A percentile compares a stretch with the other conserved stretches of the same genome.
Conservation (phyloP, 1,140 invertebrate genomes). For the Drosophila arawakana region DNA sequence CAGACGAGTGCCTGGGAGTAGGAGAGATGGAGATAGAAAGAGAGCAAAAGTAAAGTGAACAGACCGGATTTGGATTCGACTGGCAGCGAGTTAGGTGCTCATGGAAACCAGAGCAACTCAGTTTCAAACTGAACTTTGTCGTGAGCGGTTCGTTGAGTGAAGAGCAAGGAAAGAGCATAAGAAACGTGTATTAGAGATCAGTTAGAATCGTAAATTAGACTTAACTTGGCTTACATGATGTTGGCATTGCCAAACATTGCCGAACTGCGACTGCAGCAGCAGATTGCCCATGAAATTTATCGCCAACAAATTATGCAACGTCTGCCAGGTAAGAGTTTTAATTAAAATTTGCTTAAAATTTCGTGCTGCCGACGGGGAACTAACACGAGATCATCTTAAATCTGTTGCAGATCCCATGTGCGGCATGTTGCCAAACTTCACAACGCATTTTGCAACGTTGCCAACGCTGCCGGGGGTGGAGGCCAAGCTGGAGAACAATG, state of each 20-base stretch:
- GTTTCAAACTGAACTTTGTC: slow-evolving; percentile 66
- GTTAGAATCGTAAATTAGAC: neutral
- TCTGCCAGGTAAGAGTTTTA: slow-evolving; percentile 71
- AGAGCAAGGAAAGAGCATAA: neutral
- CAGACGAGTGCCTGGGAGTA: slow-evolving; percentile 60
- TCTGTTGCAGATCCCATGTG: slow-evolving; percentile 77
- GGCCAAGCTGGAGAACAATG: slow-evolving; percentile 92
- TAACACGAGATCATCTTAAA: neutral
- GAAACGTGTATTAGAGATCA: slow-evolving; percentile 8
- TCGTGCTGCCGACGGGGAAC: slow-evolving; percentile 57
- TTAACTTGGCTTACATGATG: slow-evolving; percentile 47
- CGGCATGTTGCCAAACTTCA: slow-evolving; percentile 66
- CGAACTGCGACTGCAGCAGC: slow-evolving; percentile 82
- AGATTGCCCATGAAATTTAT: slow-evolving; percentile 83
- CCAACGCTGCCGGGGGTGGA: slow-evolving; percentile 81
- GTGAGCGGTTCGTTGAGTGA: slow-evolving; percentile 57
- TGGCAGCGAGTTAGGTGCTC: slow-evolving; percentile 55
- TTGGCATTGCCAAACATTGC: slow-evolving; percentile 78
- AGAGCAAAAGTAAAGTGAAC: slow-evolving; percentile 28
- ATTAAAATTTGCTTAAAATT: neutral
- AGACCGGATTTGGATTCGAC: slow-evolving; percentile 75
- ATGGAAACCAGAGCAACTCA: slow-evolving; percentile 41
- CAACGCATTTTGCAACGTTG: slow-evolving; percentile 56
- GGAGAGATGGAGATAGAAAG: slow-evolving; percentile 22
- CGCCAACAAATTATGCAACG: slow-evolving; percentile 84